Evolutionary conservation across 2,113 vertebrate genomes (phyloP).

Genomic region (Seriola dumerili): DNA sequence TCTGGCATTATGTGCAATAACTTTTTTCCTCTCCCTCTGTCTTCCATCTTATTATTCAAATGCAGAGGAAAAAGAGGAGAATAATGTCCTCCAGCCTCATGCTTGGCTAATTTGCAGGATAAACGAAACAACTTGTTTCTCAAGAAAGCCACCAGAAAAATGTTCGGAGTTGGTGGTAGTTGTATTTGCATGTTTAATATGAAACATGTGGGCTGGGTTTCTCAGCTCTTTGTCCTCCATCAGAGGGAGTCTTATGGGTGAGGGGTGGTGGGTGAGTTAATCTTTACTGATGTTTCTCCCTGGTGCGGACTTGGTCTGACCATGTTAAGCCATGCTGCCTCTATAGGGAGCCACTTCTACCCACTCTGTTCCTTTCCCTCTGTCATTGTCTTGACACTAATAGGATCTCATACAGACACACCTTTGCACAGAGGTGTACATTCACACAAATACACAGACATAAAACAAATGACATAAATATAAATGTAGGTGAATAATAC

Average conservation of each 20-base stretch:
- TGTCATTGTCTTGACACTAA: conserved; percentile 6
- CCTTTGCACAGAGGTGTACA: neutral
- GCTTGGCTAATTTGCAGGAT: conserved; percentile 74
- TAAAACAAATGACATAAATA: neutral
- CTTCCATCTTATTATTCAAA: conserved; percentile 70
- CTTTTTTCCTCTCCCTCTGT: conserved; percentile 32
- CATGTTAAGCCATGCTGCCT: conserved; percentile 29
- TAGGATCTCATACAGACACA: conserved; percentile 1
- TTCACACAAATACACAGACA: neutral
- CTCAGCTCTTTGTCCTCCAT: conserved; percentile 40
- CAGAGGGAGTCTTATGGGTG: neutral
- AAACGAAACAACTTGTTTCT: conserved; percentile 73
- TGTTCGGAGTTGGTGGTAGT: conserved; percentile 44
- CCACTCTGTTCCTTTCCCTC: conserved; percentile 1
- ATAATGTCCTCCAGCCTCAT: conserved; percentile 64
- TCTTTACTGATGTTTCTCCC: conserved; percentile 35
- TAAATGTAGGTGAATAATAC: neutral
- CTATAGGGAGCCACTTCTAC: conserved; percentile 19
- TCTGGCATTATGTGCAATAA: conserved; percentile 67
- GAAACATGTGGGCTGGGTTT: conserved; percentile 53
- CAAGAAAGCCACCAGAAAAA: conserved; percentile 50
- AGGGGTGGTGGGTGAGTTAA: neutral
- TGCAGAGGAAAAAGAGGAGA: conserved; percentile 34
- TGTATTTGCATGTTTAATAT: conserved; percentile 70
- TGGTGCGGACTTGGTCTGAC: conserved; percentile 18